Conservation (phyloP, 2,888 invertebrate genomes). For the Pomacea canaliculata region DNA sequence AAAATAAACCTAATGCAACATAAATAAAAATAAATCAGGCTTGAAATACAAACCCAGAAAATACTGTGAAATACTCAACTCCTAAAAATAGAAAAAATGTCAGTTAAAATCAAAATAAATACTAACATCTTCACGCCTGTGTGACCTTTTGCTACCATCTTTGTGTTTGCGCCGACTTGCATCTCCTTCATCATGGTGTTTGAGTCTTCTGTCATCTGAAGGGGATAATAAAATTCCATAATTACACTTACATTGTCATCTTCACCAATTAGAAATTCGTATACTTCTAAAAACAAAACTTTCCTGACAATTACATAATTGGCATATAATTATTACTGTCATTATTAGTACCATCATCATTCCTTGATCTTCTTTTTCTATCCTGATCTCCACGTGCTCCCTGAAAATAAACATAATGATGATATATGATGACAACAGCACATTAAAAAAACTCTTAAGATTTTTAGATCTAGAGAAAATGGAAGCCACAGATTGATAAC, state of each 20-base stretch:
- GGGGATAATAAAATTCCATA: neutral
- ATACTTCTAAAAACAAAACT: neutral
- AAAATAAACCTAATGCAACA: too few species aligned
- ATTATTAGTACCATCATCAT: neutral
- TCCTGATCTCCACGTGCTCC: constrained; percentile 17
- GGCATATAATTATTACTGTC: neutral
- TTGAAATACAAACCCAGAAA: too few species aligned
- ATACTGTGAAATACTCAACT: too few species aligned
- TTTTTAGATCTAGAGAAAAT: too few species aligned
- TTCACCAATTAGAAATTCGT: neutral
- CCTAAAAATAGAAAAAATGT: too few species aligned
- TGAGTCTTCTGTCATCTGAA: constrained; percentile 18
- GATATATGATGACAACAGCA: constrained; percentile 1
- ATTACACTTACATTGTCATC: neutral
- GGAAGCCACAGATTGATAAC: too few species aligned
- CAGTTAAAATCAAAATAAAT: too few species aligned
- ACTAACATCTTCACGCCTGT: constrained; percentile 10
- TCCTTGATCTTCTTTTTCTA: constrained; percentile 8
- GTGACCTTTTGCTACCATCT: constrained; percentile 19
- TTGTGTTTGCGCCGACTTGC: constrained; percentile 21
- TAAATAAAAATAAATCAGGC: too few species aligned
- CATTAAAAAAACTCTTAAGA: neutral
- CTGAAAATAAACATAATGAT: constrained; percentile 30
- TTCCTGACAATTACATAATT: neutral
- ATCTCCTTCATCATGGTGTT: constrained; percentile 26